Conservation (phyloP, 2,113 vertebrate genomes). For the Larimichthys polyactis region DNA sequence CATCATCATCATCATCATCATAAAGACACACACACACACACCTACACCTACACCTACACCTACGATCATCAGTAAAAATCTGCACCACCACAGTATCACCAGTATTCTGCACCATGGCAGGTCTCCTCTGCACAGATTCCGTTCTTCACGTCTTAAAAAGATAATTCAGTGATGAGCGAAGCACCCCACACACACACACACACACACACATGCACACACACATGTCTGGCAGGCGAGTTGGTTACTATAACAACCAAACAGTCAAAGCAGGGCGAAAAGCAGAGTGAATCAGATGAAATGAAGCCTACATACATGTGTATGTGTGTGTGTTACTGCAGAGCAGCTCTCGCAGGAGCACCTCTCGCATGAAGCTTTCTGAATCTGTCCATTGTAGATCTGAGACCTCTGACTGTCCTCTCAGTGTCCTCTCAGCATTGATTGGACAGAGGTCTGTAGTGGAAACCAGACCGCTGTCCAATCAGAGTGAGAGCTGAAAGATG, state of each 20-base stretch:
- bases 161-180: constrained; percentile 33
- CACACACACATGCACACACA: constrained; percentile 23
- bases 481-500: not conserved
- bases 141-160: constrained; percentile 13
- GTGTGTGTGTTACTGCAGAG: constrained; percentile 22
- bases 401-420: constrained; percentile 6
- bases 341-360: not conserved
- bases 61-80: constrained; percentile 16
- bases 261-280: constrained; percentile 46
- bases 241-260: constrained; percentile 72
- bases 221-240: constrained; percentile 20
- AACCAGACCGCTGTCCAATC: constrained; percentile 1
- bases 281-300: constrained; percentile 55
- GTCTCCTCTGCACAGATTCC: constrained; percentile 27
- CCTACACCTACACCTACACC: constrained; percentile 4
- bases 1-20: constrained; percentile 46
- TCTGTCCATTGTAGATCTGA: not conserved
- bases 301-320: constrained; percentile 27
- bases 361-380: not conserved
- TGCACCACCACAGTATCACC: constrained; percentile 4
- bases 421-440: not conserved
- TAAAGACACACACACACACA: not conserved
- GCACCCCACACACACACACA: constrained; percentile 17
- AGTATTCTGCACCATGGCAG: not conserved
- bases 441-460: not conserved